Base-by-base conservation (phyloP, 2,113 vertebrate species). In the Athene noctua region DNA sequence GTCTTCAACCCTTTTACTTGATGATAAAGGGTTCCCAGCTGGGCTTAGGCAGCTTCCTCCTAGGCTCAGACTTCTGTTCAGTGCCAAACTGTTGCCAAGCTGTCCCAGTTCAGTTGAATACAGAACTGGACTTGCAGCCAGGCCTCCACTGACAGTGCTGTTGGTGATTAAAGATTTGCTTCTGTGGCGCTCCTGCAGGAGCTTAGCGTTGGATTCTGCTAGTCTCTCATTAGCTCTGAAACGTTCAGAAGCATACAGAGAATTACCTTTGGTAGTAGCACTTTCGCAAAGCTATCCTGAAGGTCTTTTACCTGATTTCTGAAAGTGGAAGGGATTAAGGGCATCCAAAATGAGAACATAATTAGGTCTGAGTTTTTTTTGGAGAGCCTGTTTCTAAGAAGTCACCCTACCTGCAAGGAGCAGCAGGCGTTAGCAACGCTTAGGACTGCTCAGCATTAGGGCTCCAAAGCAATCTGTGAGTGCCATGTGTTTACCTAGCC, bases 181-280 rank as follows among this genome's bases (percentile, higher is more conserved):
- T 86, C 97, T 98, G 8, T 98, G 96, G 21, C 98, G 97, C 59
- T 99, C 98, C 20, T 97, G 91, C 4, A 99, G 97, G 49, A 99
- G 95, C 87, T 98, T 98, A 9, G 97, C 78, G 11, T 97, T 99
- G 92, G 98, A 96, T 92, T 99, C 98, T 27, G 98, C 92, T 23
- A 51, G n/a, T n/a, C n/a, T n/a, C n/a, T n/a, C n/a, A n/a, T n/a
- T n/a, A n/a, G n/a, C n/a, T n/a, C n/a, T n/a, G n/a, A n/a, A n/a
- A n/a, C n/a, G n/a, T n/a, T n/a, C n/a, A n/a, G n/a, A n/a, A n/a
- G n/a, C n/a, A n/a, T n/a, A n/a, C n/a, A n/a, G n/a, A n/a, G n/a
- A n/a, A n/a, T n/a, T n/a, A n/a, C n/a, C n/a, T n/a, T n/a, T n/a
- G n/a, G n/a, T n/a, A n/a, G n/a, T n/a, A n/a, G n/a, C n/a, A n/a